These are phyloP conservation scores for Plebejus anna DNA, from an alignment of 2,888 invertebrate species.

Conservation along the genomic window DNA sequence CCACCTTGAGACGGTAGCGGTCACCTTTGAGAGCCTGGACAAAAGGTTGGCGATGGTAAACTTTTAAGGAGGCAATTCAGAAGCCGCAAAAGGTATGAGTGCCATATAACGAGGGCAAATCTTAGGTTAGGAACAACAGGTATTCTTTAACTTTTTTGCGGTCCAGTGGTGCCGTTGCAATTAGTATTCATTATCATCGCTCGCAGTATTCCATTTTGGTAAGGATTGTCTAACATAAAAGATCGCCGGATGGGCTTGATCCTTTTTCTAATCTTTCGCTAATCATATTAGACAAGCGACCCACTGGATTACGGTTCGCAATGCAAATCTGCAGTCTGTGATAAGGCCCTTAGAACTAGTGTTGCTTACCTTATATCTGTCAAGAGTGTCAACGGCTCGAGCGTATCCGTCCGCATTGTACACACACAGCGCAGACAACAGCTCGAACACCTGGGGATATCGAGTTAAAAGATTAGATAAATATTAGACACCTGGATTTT, in stretches of 20 bases:
- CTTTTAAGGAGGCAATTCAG: too few species aligned
- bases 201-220: too few species aligned
- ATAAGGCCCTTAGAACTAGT: background rate
- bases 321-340: too few species aligned
- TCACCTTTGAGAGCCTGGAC: constrained; percentile 89
- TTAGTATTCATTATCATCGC: too few species aligned
- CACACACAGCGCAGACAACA: constrained; percentile 95
- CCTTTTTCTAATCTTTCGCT: too few species aligned
- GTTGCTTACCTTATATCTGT: constrained; percentile 90
- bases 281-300: too few species aligned
- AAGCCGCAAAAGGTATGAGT: too few species aligned
- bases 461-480: background rate
- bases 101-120: too few species aligned
- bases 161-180: background rate
- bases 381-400: constrained; percentile 92
- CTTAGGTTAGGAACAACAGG: background rate
- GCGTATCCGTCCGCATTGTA: constrained; percentile 95
- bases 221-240: too few species aligned
- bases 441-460: constrained; percentile 86
- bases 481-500: too few species aligned
- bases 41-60: background rate
- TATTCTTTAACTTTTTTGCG: background rate
- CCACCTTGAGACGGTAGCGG: constrained; percentile 92
- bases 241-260: too few species aligned
- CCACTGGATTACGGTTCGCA: too few species aligned